A percentile compares a stretch with the other conserved stretches of the same genome.
phyloP scores from a whole-genome alignment of 2,888 invertebrate species.

The Argyresthia goedartella region DNA sequence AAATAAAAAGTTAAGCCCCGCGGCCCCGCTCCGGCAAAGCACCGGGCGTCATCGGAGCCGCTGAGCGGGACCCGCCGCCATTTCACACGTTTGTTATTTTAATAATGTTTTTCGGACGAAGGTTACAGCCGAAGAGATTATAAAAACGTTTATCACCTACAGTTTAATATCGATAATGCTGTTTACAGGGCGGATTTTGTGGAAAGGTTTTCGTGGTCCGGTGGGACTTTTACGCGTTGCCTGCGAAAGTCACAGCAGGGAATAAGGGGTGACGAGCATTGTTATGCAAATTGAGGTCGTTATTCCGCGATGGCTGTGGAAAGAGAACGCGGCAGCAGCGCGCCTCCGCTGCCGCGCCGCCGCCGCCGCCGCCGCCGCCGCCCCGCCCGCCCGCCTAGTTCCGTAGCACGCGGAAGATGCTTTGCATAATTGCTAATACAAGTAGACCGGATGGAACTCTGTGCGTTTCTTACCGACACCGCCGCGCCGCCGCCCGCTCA shows the following conservation, averaged over 20 bases:
- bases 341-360: neutral
- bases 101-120: neutral
- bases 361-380: neutral
- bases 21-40: no score
- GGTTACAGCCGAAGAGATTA: neutral
- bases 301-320: slow-evolving; percentile 69
- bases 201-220: slow-evolving; percentile 53
- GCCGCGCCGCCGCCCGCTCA: neutral
- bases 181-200: slow-evolving; percentile 36
- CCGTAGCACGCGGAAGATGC: slow-evolving; percentile 49
- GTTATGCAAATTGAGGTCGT: slow-evolving; percentile 71
- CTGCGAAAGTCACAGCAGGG: slow-evolving; percentile 62
- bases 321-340: slow-evolving; percentile 50
- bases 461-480: slow-evolving; percentile 7
- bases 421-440: slow-evolving; percentile 69
- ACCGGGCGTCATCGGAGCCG: slow-evolving; percentile 4
- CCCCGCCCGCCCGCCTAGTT: slow-evolving; percentile 40
- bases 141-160: neutral
- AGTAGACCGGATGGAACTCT: slow-evolving; percentile 33
- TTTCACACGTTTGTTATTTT: neutral
- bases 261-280: slow-evolving; percentile 68
- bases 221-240: slow-evolving; percentile 48
- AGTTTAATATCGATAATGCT: slow-evolving; percentile 3
- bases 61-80: neutral
- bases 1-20: slow-evolving; percentile 35